Evolutionary conservation across 2,113 vertebrate genomes (phyloP).

Genomic region (Chiloscyllium plagiosum): DNA sequence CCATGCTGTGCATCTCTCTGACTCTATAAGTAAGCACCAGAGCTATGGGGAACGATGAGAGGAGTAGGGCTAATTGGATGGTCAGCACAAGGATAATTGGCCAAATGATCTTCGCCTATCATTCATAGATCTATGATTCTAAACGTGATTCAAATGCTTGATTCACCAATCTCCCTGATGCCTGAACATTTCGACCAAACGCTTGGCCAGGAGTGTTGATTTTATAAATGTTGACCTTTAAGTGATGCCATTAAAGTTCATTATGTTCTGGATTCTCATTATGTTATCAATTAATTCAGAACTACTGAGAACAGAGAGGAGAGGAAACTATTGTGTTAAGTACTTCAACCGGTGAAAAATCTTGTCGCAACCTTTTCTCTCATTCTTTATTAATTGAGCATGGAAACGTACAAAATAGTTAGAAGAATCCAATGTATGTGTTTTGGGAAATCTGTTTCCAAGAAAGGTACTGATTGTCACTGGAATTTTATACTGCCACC

Average conservation of each 20-base stretch:
- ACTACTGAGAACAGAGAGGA: not conserved
- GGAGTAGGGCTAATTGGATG: not conserved
- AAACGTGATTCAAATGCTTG: not conserved
- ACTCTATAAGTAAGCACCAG: not conserved
- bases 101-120: not conserved
- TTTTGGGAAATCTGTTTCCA: not conserved
- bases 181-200: not conserved
- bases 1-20: too few relatives aligned
- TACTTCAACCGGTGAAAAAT: not conserved
- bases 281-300: too few relatives aligned
- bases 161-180: not conserved
- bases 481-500: not conserved
- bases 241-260: not conserved
- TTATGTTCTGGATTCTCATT: too few relatives aligned
- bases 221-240: not conserved
- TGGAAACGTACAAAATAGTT: not conserved
- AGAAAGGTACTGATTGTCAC: not conserved
- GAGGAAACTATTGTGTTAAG: not conserved
- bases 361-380: not conserved
- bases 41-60: not conserved
- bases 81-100: not conserved
- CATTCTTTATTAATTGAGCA: not conserved
- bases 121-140: not conserved
- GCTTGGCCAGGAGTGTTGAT: not conserved
- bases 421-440: not conserved